Conservation (phyloP, 2,888 invertebrate genomes). For the Formica aserva region DNA sequence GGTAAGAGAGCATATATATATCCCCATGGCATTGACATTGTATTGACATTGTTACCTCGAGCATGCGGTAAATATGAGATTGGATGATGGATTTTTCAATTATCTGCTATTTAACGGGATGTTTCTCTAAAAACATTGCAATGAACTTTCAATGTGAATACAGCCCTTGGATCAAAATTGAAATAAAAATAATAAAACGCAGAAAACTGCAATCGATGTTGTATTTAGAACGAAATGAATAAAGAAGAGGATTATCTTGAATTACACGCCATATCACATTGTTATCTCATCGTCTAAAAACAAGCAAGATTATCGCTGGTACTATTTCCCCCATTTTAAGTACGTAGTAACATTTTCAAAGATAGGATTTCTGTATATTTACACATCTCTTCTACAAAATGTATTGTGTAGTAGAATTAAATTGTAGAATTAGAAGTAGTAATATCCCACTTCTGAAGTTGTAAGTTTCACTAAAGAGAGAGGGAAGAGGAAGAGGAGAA, state of each 20-base stretch:
- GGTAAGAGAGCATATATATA: not conserved
- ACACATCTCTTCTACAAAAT: not conserved
- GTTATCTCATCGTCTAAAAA: not conserved
- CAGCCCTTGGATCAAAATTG: not conserved
- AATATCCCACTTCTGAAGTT: no score
- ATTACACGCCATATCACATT: no score
- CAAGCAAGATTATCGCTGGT: not conserved
- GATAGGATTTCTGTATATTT: not conserved
- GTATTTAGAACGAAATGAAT: not conserved
- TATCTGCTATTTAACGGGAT: conserved; percentile 23
- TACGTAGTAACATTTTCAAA: not conserved
- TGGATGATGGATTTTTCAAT: conserved; percentile 61
- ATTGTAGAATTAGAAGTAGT: no score
- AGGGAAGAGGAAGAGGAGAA: no score
- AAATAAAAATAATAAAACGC: not conserved
- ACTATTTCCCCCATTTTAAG: not conserved
- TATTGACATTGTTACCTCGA: conserved; percentile 22
- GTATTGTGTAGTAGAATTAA: no score
- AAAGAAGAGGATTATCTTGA: not conserved
- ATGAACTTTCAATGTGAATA: not conserved
- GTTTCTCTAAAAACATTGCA: not conserved
- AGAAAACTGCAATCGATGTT: not conserved
- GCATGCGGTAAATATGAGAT: conserved; percentile 41
- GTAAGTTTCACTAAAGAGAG: no score
- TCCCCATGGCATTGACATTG: conserved; percentile 74